Evolutionary conservation across 2,113 vertebrate genomes (phyloP).

Genomic region (Myrmecophaga tridactyla): DNA sequence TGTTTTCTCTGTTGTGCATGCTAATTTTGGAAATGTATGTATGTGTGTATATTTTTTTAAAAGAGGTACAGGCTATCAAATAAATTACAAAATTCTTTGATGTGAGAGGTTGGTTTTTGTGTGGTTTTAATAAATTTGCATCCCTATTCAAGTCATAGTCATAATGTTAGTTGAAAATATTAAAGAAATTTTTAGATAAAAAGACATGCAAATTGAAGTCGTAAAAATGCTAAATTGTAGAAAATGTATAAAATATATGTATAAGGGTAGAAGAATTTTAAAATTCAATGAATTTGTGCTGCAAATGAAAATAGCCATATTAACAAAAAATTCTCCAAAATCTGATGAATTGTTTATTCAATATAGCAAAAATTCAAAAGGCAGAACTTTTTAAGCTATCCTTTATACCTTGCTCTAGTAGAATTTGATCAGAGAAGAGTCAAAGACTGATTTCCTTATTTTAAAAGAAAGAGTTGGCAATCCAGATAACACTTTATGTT

Average conservation of each 20-base stretch:
- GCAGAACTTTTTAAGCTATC: neutral
- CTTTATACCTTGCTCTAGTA: neutral
- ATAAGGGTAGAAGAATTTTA: neutral
- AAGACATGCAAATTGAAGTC: conserved; percentile 29
- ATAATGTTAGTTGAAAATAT: neutral
- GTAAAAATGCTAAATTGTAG: conserved; percentile 35
- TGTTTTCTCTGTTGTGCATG: neutral
- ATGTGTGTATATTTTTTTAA: neutral
- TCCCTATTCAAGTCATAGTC: neutral
- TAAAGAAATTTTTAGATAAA: conserved; percentile 27
- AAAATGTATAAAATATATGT: neutral
- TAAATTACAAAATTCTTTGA: neutral
- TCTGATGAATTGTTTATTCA: conserved; percentile 24
- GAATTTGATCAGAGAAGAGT: conserved; percentile 16
- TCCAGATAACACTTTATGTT: neutral
- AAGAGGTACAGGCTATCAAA: neutral
- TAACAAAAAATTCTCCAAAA: conserved; percentile 6
- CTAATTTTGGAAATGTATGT: neutral
- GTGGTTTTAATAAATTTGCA: conserved; percentile 29
- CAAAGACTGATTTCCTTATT: neutral
- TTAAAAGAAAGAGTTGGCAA: neutral
- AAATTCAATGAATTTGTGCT: conserved; percentile 37
- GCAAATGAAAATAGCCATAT: conserved; percentile 34
- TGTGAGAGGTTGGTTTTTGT: neutral
- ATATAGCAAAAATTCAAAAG: conserved; percentile 30